Percentiles rank a stretch among this genome's conserved stretches.
These are phyloP conservation scores for Oxyura jamaicensis DNA, from an alignment of 2,113 vertebrate genomes.

Conservation along the genomic window DNA sequence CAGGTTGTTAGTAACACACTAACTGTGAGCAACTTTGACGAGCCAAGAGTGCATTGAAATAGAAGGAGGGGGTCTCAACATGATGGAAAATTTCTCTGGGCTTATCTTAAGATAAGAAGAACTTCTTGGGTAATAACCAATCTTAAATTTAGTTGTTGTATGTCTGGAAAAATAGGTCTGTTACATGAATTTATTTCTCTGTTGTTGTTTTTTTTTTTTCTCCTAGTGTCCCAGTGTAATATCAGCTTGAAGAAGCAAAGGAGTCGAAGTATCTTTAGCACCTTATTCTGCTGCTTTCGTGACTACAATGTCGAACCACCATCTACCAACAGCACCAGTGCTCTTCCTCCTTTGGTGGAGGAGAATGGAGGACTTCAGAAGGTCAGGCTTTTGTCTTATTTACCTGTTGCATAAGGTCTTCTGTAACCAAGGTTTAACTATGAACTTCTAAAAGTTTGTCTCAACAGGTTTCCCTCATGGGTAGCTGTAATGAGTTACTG, in stretches of 20 bases:
- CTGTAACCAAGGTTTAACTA: neutral
- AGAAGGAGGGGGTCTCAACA: neutral
- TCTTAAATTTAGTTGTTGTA: neutral
- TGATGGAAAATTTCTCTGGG: neutral
- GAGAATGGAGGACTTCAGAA: constrained; percentile 94
- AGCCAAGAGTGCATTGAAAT: neutral
- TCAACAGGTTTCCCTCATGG: neutral
- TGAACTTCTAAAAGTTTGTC: neutral
- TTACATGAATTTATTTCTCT: neutral
- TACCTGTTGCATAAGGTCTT: neutral
- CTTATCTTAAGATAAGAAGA: neutral
- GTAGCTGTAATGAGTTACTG: neutral
- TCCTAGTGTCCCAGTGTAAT: constrained; percentile 87
- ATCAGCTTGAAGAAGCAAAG: constrained; percentile 95
- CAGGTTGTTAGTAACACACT: neutral
- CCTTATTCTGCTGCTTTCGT: constrained; percentile 98
- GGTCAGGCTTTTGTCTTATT: constrained; percentile 74
- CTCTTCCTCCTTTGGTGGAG: constrained; percentile 88
- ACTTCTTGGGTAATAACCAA: neutral
- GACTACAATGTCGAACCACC: constrained; percentile 93
- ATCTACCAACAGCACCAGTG: constrained; percentile 84
- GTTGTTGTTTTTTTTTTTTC: neutral
- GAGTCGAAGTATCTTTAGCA: constrained; percentile 93
- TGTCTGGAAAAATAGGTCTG: neutral
- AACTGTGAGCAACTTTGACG: fast-evolving